Evolutionary conservation across 2,888 invertebrate species (phyloP).

Genomic region (Adineta ricciae): DNA sequence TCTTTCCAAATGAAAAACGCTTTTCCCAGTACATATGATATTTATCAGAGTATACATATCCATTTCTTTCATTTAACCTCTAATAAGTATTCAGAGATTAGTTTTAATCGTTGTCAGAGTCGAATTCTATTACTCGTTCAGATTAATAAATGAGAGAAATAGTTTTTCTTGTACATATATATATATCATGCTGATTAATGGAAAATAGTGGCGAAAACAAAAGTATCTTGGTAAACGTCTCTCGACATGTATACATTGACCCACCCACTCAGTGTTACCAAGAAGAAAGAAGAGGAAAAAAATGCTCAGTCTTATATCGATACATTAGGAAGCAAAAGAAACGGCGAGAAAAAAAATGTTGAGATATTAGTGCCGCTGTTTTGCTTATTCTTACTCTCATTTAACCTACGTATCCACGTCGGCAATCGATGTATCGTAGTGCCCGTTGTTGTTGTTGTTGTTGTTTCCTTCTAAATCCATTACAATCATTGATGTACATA

Average conservation of each 20-base stretch:
- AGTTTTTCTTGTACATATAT: not conserved
- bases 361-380: not conserved
- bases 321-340: not conserved
- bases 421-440: not conserved
- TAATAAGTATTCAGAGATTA: too few relatives aligned
- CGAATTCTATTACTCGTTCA: too few relatives aligned
- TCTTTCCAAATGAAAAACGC: too few relatives aligned
- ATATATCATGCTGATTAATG: not conserved
- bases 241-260: not conserved
- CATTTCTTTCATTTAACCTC: not conserved
- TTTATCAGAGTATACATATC: not conserved
- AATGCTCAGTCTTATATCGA: not conserved
- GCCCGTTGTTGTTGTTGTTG: not conserved
- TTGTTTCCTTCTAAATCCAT: not conserved
- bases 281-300: not conserved
- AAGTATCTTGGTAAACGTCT: not conserved
- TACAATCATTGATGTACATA: not conserved
- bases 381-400: not conserved
- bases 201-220: not conserved
- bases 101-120: too few relatives aligned
- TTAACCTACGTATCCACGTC: not conserved
- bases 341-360: not conserved
- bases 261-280: not conserved
- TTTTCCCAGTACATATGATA: not conserved
- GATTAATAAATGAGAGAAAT: too few relatives aligned